A percentile compares a stretch with the other conserved stretches of the same genome.
phyloP scores from a whole-genome alignment of 92 coral and sea anemone species.

The Epizoanthus fatuus region DNA sequence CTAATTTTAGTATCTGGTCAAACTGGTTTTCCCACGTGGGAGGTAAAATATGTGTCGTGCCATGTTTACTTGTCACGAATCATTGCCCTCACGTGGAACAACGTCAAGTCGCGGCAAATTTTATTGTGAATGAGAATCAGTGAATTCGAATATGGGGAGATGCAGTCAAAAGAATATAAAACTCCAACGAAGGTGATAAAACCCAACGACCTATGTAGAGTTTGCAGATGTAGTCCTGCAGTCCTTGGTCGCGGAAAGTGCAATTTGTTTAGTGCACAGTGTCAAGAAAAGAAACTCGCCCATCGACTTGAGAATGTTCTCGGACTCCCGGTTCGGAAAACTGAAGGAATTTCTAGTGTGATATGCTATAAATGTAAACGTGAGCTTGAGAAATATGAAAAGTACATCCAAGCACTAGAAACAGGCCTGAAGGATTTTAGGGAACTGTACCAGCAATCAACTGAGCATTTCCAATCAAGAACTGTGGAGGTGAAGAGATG shows the following conservation, averaged over 20 bases:
- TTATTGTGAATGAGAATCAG: too few relatives aligned
- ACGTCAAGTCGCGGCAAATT: conserved; percentile 3
- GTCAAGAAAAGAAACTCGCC: not conserved
- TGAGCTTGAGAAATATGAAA: not conserved
- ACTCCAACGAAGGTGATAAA: conserved; percentile 30
- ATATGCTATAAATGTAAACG: not conserved
- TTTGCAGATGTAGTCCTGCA: conserved; percentile 45
- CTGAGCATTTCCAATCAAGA: too few relatives aligned
- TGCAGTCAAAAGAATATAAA: conserved; percentile 23
- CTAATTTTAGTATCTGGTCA: conserved; percentile 43
- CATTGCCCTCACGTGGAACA: conserved; percentile 21
- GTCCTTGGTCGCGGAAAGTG: conserved; percentile 40
- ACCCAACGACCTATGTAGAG: conserved; percentile 43
- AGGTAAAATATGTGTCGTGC: conserved; percentile 44
- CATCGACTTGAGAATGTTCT: conserved; percentile 37
- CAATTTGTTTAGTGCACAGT: conserved; percentile 31
- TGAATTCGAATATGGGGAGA: too few relatives aligned
- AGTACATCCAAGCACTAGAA: conserved; percentile 5
- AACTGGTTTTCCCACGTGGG: conserved; percentile 45
- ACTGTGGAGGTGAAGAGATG: not conserved
- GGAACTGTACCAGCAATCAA: not conserved
- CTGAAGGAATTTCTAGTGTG: not conserved
- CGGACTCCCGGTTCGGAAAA: conserved; percentile 28
- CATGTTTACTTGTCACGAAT: conserved; percentile 42
- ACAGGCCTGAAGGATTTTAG: conserved; percentile 1